Evolutionary conservation across 2,888 invertebrate genomes (phyloP), one percentile per base, ranked within the genome.

Genomic region (Drosophila lacicola): DNA sequence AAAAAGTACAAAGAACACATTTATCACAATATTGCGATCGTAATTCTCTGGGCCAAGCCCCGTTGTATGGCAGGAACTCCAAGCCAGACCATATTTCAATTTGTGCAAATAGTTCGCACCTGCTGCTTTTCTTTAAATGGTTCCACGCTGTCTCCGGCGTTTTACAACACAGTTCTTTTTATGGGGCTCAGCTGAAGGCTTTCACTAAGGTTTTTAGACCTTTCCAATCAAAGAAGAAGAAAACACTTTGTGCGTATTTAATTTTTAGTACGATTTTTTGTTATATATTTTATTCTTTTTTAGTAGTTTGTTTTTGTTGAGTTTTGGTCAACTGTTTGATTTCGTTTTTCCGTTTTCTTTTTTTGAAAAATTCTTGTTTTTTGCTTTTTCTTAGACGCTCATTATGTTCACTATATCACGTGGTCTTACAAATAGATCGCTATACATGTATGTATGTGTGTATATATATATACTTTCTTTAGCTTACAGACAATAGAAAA

Each of bases 331-430:
- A 75, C 63, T 45, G 21, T 60, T 82, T 82, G 62, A 64, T 60
- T 66, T 58, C 64, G 33, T 70, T 46, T 72, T 60, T 58, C 49
- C 62, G 55, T 72, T 51, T 68, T 57, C 46, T 49, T 61, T 56
- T 51, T 50, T 61, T 71, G 72, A 73, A 69, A 82, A 83, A 80
- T 80, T 82, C 66, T 69, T 70, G 34, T 58, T 67, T 75, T 75
- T 62, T 41, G 61, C 63, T 54, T 69, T 80, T 80, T 75, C 85
- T 86, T 88, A 85, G 65, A 71, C 71, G 71, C 87, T 83, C 80
- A 80, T 83, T 83, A 88, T 85, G 85, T 73, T 89, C 42, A 74
- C 82, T 89, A 89, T 89, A 84, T 89, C 89, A 89, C 89, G 84
- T 88, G 80, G 70, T 67, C 89, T 85, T 88, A 88, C 47, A 73